Evolutionary conservation across 2,113 vertebrate genomes (phyloP).

Genomic region (Merops nubicus): DNA sequence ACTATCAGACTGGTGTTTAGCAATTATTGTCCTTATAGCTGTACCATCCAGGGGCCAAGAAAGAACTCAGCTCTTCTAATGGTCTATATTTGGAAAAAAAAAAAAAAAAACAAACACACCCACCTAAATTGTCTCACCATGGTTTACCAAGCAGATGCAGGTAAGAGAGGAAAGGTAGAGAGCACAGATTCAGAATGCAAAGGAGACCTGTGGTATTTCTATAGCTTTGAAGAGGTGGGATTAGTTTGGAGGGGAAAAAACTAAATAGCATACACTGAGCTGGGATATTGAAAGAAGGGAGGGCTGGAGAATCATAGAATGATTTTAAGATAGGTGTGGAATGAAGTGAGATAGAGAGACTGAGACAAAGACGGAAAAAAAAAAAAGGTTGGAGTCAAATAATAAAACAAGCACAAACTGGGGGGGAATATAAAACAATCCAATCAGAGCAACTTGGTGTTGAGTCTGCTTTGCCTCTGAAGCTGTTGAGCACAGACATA

Average conservation of each 20-base stretch:
- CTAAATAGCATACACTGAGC: not conserved
- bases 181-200: not conserved
- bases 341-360: not conserved
- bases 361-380: not conserved
- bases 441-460: not conserved
- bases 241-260: not conserved
- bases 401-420: not conserved
- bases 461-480: not conserved
- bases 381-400: not conserved
- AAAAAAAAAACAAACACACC: not conserved
- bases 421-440: not conserved
- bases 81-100: not conserved
- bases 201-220: not conserved
- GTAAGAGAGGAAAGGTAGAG: not conserved
- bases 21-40: not conserved
- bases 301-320: not conserved
- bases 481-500: not conserved
- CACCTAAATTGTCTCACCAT: not conserved
- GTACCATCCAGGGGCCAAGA: not conserved
- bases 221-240: not conserved
- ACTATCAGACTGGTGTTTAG: not conserved
- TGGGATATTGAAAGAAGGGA: not conserved
- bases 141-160: not conserved
- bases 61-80: not conserved
- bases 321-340: not conserved